Evolutionary conservation across 2,113 vertebrate species (phyloP), one percentile per base, ranked within the genome.

Genomic region (Ariopsis seemanni): DNA sequence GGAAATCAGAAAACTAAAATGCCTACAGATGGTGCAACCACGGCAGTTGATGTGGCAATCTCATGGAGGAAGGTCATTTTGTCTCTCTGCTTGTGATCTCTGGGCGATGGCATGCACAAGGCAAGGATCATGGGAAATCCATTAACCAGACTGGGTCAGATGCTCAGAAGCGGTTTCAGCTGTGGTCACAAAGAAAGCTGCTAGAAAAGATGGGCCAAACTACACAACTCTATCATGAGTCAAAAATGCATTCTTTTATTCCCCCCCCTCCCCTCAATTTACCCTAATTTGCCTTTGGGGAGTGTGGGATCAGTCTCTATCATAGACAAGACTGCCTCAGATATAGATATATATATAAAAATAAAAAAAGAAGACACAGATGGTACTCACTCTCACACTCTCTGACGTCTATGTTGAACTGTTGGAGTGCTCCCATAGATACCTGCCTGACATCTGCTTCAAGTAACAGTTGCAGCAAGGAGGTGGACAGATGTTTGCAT

Each of bases 401-500:
- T 85, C 95, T 93, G 89, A 99, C 95, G n/a, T 99, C 98, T 87
- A 97, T 88, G 93, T 98, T 96, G 93, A 99, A 96, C 94, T 99
- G 98, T 89, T 99, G 97, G 85, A 99, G 89, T 1, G 98, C 98
- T 0, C 97, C 98, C 95, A 99, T 93, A 2, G 97, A 97, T 71
- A 99, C 95, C 95, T 99, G 98, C 50, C 97, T 89, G 65, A 99
- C 96, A 90, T 99, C 98, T 0, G 96, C 95, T 89, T 99, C 97
- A 71, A 99, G 94, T 88, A 99, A 95, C 82, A 98, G 94, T 91
- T 99, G 97, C 94, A 97, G 96, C 93, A 99, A 94, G 0, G 96
- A 98, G 9, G 97, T 98, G 89, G 98, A 96, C 85, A 99, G 96
- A 93, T 99, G 98, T 15, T 99, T 99, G 92, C 98, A 99, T 20